Evolutionary conservation across 2,113 vertebrate species (phyloP).

Genomic region (Odontophorus gujanensis): DNA sequence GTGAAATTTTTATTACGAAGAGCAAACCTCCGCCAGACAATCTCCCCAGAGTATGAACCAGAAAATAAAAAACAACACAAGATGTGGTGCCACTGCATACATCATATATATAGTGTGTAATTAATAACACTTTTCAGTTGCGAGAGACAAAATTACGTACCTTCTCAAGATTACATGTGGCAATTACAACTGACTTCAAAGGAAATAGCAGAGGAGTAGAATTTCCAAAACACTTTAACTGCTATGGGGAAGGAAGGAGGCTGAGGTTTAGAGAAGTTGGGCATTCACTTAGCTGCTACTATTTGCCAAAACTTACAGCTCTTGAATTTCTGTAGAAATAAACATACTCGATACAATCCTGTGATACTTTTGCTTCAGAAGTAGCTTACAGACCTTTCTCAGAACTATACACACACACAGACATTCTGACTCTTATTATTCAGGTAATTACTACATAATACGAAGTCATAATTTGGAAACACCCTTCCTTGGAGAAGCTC

Average conservation of each 20-base stretch:
- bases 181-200: constrained; percentile 14
- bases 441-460: not conserved
- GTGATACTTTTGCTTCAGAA: not conserved
- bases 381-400: not conserved
- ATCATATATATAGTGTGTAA: not conserved
- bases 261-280: not conserved
- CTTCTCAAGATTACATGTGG: not conserved
- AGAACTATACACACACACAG: not conserved
- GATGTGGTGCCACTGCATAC: not conserved
- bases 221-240: not conserved
- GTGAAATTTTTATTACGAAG: not conserved
- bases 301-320: not conserved
- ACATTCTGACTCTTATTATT: not conserved
- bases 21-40: not conserved
- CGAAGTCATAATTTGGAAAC: not conserved
- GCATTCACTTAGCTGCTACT: not conserved
- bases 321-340: not conserved
- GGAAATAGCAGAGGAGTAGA: not conserved
- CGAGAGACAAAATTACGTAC: not conserved
- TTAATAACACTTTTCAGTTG: constrained; percentile 18
- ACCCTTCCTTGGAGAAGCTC: not conserved
- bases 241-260: not conserved
- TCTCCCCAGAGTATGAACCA: not conserved
- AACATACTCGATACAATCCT: not conserved
- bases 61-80: not conserved